Base-by-base conservation (phyloP, 2,888 invertebrate genomes). In the Polydrusus tereticollis region DNA sequence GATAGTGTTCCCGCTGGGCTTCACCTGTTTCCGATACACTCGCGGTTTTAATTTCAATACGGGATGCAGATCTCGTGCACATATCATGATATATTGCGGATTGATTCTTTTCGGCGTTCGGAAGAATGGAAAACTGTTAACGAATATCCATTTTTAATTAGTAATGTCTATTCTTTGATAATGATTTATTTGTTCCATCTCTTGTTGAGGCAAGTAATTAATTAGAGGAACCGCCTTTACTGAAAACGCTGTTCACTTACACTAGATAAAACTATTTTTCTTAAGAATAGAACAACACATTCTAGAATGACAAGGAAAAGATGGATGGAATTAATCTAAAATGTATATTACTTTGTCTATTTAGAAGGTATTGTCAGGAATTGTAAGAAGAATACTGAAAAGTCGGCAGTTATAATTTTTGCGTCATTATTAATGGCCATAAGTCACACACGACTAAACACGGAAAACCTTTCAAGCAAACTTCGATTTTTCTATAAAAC, bases 21-120 rank as follows among this genome's bases (percentile, higher is more conserved):
- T 52, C 52, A 52, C 29, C 52, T 52, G 26, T 52, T 52, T 52
- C 52, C 52, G 52, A 52, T 52, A 52, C 52, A 29, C 26, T n/a
- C n/a, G 1, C 52, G 29, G 52, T 52, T 52, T 52, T 52, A 52
- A 52, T 52, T 52, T 52, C 52, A 29, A 26, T 52, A 29, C 52
- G 29, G 29, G 8, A 52, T 26, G 52, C 29, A 29, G 26, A 29
- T 8, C 29, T 52, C 16, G 2, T 52, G 1, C 29, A 26, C 12
- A 10, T n/a, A n/a, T n/a, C n/a, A n/a, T 26, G 23, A 52, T 29
- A 52, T 52, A 16, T 29, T n/a, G 23, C 6, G 29, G 26, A n/a
- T 50, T 52, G 29, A n/a, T 52, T 21, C 26, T 29, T 16, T 52
- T 14, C 52, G 26, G 52, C 29, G 26, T 29, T 29, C 8, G 14